phyloP scores from a whole-genome alignment of 2,113 vertebrate genomes.

The Python bivittatus region DNA sequence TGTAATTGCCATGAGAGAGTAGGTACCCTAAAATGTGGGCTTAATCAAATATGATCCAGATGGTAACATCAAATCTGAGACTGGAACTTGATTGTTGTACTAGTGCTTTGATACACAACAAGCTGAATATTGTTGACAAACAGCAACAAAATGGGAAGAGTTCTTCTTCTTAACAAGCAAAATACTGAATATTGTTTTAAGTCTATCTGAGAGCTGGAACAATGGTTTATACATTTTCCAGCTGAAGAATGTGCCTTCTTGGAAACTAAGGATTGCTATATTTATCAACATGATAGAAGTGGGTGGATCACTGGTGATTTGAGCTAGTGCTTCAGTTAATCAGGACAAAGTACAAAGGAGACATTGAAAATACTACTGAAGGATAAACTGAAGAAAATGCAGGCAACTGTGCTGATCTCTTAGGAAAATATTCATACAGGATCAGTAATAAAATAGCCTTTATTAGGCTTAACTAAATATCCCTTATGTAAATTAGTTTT shows the following conservation, averaged over 20 bases:
- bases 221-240: background rate
- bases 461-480: background rate
- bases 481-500: background rate
- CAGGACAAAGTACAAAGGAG: background rate
- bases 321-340: background rate
- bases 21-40: background rate
- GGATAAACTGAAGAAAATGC: background rate
- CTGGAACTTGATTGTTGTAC: background rate
- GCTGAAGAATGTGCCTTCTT: background rate
- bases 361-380: background rate
- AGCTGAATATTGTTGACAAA: background rate
- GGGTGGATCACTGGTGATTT: background rate
- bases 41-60: background rate
- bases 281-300: background rate
- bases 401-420: background rate
- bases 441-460: background rate
- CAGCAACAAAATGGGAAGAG: background rate
- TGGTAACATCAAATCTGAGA: background rate
- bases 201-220: background rate
- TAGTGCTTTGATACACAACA: background rate
- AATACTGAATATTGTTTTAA: no score
- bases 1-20: background rate
- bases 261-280: background rate
- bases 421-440: background rate
- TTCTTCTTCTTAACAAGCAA: background rate